phyloP scores from a whole-genome alignment of 2,797 vertebrate genomes.

The Florisuga fusca region DNA sequence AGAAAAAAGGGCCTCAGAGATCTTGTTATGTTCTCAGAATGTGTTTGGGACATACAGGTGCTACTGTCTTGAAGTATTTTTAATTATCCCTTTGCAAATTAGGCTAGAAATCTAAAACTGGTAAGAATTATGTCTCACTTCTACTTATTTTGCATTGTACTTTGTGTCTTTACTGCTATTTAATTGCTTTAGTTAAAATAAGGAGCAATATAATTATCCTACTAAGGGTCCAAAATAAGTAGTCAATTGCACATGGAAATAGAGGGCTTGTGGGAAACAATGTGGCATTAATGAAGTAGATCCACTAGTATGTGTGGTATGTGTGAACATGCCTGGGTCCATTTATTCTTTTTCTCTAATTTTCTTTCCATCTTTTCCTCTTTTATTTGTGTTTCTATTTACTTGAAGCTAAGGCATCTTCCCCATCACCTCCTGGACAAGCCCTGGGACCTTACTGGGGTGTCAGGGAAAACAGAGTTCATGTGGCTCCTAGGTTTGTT shows the following conservation, averaged over 20 bases:
- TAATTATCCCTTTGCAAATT: background rate
- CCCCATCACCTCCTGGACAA: background rate
- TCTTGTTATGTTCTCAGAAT: background rate
- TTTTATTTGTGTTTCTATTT: background rate
- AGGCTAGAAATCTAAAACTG: background rate
- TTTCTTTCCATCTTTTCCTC: background rate
- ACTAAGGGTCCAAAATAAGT: background rate
- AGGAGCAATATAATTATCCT: background rate
- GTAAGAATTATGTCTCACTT: background rate
- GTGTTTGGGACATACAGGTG: background rate
- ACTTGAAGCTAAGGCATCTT: background rate
- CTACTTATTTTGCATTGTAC: background rate
- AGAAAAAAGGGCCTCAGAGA: background rate
- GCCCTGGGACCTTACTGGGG: background rate
- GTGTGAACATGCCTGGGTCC: accelerated
- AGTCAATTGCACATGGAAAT: background rate
- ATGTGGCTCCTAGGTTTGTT: accelerated
- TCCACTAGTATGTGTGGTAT: background rate
- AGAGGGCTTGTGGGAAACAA: background rate
- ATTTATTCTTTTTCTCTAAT: background rate
- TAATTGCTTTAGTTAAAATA: background rate
- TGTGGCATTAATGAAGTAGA: background rate
- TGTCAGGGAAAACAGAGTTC: background rate
- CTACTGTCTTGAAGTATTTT: background rate
- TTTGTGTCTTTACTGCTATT: background rate